These are phyloP conservation scores for Falco berigora DNA, from an alignment of 2,797 vertebrate species.

Conservation along the genomic window DNA sequence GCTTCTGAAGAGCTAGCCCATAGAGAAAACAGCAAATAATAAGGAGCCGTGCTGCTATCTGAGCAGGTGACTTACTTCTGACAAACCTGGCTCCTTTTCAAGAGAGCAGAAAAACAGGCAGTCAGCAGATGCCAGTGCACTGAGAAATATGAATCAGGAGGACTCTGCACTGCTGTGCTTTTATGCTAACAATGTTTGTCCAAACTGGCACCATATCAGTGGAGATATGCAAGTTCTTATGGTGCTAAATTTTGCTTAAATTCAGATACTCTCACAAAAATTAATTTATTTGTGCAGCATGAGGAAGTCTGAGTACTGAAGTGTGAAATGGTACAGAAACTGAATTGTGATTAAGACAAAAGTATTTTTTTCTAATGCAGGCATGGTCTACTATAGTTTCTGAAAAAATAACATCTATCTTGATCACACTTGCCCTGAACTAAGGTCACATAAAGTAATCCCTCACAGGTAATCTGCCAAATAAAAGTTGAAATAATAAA, in stretches of 20 bases:
- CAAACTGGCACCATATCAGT: not conserved
- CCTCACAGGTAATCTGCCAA: not conserved
- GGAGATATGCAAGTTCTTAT: not conserved
- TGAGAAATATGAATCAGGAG: not conserved
- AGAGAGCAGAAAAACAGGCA: not conserved
- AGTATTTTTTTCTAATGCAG: not conserved
- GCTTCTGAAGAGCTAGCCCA: not conserved
- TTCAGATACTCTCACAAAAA: not conserved
- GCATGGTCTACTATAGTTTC: not conserved
- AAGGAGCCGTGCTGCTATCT: not conserved
- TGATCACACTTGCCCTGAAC: not conserved
- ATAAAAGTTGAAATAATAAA: not conserved
- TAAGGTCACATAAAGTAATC: not conserved
- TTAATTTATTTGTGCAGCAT: not conserved
- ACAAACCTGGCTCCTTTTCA: not conserved
- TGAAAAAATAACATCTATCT: not conserved
- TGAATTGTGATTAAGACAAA: not conserved
- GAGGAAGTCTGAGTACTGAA: not conserved
- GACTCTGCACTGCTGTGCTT: not conserved
- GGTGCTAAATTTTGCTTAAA: not conserved
- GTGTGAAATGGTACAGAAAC: not conserved
- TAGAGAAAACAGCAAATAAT: not conserved
- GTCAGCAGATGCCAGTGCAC: not conserved
- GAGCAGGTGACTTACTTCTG: not conserved
- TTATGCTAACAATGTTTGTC: not conserved